phyloP scores from a whole-genome alignment of 2,797 vertebrate genomes.

The Microctenopoma stevenorrisi region DNA sequence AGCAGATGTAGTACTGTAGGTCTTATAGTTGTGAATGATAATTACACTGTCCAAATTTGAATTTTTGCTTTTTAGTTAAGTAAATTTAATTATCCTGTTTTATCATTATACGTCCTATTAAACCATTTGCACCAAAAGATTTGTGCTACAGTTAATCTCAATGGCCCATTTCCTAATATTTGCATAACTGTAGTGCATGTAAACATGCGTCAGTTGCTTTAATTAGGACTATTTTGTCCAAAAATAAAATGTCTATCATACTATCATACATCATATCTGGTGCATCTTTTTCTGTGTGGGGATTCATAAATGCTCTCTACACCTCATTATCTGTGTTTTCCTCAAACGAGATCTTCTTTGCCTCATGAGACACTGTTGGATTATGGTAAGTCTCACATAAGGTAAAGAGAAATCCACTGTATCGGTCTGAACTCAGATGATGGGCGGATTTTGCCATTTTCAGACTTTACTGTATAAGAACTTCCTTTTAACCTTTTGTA shows the following conservation, averaged over 20 bases:
- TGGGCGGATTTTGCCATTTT: slow-evolving; percentile 59
- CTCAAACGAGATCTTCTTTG: slow-evolving; percentile 22
- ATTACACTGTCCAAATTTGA: too few relatives aligned
- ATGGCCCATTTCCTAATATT: background rate
- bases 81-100: too few relatives aligned
- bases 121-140: too few relatives aligned
- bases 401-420: slow-evolving; percentile 72
- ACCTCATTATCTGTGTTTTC: slow-evolving; percentile 34
- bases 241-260: background rate
- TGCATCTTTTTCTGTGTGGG: background rate
- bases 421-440: slow-evolving; percentile 62
- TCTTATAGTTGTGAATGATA: too few relatives aligned
- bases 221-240: background rate
- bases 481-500: slow-evolving; percentile 28
- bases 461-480: slow-evolving; percentile 5
- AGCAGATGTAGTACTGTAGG: background rate
- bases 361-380: slow-evolving; percentile 52
- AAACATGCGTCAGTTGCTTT: background rate
- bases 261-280: too few relatives aligned
- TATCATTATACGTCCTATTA: too few relatives aligned
- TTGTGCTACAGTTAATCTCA: too few relatives aligned
- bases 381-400: slow-evolving; percentile 51
- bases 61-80: too few relatives aligned
- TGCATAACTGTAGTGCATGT: background rate
- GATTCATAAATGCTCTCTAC: slow-evolving; percentile 14